Evolutionary conservation across 2,797 vertebrate species (phyloP).

Genomic region (Coregonus ussuriensis): DNA sequence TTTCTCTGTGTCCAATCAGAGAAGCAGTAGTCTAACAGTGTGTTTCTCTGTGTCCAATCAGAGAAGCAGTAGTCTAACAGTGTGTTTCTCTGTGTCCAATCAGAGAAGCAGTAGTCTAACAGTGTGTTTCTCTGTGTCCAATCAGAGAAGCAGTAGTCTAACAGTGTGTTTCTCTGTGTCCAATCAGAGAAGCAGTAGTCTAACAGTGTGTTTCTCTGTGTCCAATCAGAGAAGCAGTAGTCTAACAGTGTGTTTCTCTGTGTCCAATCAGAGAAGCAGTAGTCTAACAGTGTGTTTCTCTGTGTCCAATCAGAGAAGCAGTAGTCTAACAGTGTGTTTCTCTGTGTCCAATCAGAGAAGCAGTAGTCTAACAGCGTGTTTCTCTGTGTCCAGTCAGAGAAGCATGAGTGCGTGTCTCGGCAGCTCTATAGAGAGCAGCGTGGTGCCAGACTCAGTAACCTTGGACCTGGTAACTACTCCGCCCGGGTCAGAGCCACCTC

Average conservation of each 20-base stretch:
- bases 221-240: constrained; percentile 80
- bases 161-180: constrained; percentile 2
- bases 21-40: constrained; percentile 65
- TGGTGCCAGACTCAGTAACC: constrained; percentile 84
- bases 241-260: background rate
- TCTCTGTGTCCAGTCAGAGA: constrained; percentile 73
- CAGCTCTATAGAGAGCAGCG: constrained; percentile 83
- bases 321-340: background rate
- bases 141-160: constrained; percentile 78
- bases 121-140: constrained; percentile 35
- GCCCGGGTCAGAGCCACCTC: constrained; percentile 92
- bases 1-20: constrained; percentile 68
- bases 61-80: constrained; percentile 75
- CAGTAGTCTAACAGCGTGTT: constrained; percentile 41
- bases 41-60: constrained; percentile 49
- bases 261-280: constrained; percentile 80
- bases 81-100: constrained; percentile 40
- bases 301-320: constrained; percentile 80
- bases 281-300: background rate
- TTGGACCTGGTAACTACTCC: constrained; percentile 93
- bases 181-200: constrained; percentile 80
- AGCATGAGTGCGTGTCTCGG: constrained; percentile 90
- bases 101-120: constrained; percentile 77
- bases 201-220: constrained; percentile 1
- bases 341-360: constrained; percentile 77